Evolutionary conservation across 1,140 invertebrate species (phyloP).

Genomic region (Achatina immaculata): DNA sequence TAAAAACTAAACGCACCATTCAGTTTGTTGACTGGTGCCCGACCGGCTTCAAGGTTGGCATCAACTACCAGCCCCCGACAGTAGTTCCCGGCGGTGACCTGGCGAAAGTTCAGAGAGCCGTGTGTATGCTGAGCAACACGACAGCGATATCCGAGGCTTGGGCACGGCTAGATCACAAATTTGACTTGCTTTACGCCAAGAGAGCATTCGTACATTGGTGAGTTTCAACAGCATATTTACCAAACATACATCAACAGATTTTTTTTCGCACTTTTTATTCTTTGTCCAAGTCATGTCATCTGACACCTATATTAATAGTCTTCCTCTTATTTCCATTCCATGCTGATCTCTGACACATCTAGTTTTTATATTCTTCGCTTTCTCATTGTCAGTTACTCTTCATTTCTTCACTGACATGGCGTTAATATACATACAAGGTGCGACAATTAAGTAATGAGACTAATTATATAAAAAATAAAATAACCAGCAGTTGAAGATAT

Average conservation of each 20-base stretch:
- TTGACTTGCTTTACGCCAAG: conserved; percentile 37
- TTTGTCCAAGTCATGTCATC: too few relatives aligned
- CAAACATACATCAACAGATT: not conserved
- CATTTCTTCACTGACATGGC: too few relatives aligned
- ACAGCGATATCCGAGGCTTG: conserved; percentile 38
- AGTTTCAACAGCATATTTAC: not conserved
- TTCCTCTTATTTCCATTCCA: too few relatives aligned
- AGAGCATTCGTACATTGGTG: conserved; percentile 37
- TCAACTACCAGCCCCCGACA: not conserved
- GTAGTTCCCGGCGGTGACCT: not conserved
- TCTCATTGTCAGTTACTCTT: too few relatives aligned
- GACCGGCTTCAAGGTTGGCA: conserved; percentile 1
- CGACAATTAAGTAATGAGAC: too few relatives aligned
- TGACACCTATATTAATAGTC: too few relatives aligned
- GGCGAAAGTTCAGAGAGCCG: conserved; percentile 3
- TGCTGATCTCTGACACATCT: too few relatives aligned
- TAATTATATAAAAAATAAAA: too few relatives aligned
- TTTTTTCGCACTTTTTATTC: too few relatives aligned
- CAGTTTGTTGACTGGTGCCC: conserved; percentile 7
- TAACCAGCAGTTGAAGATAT: too few relatives aligned
- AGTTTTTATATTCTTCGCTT: too few relatives aligned
- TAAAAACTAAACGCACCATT: not conserved
- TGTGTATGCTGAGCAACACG: conserved; percentile 39
- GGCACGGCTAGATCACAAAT: conserved; percentile 38
- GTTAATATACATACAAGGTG: too few relatives aligned